Evolutionary conservation across 1,140 invertebrate genomes (phyloP), one percentile per base, ranked within the genome.

Genomic region (Drosophila punjabiensis): DNA sequence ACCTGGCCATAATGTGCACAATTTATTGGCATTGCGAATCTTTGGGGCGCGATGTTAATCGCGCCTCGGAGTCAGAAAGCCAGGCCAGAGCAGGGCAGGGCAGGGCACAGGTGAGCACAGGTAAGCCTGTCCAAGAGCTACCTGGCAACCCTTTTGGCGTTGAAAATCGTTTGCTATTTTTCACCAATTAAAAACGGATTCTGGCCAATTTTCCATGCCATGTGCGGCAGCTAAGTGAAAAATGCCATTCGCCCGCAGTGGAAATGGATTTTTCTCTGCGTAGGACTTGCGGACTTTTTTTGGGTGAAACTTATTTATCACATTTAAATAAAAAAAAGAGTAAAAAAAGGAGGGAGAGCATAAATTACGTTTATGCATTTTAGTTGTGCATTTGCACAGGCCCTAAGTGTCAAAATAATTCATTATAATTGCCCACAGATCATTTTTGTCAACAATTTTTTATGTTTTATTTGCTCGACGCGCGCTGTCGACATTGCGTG

Each of bases 391-490:
- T 81, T 84, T 81, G 78, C 70, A 30, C 75, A 81, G 69, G 55
- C 86, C 86, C 86, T 90, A 90, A 90, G 87, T 90, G 86, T 90
- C 86, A 90, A 90, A 90, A 90, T 91, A 91, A 91, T 91, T 91
- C 88, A 91, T 91, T 91, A 91, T 91, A 91, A 91, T 91, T 91
- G 88, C 88, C 86, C 86, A 90, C 86, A 90, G 86, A 90, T 90
- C 86, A 90, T 90, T 90, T 90, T 89, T 90, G 86, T 89, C 81
- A 90, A 89, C 85, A 61, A 16, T 74, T 37, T 50, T 50, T 16
- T 5, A 24, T 47, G 45, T 47, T 47, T 56, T 65, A 18, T 62
- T 81, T 56, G 28, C 56, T 55, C 28, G 28, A 39, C 50, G 59
- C 52, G 48, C 65, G 66, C 69, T 71, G 74, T 56, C 65, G 69